Conservation (phyloP, 1,140 invertebrate genomes). For the Drosophila oshimai region DNA sequence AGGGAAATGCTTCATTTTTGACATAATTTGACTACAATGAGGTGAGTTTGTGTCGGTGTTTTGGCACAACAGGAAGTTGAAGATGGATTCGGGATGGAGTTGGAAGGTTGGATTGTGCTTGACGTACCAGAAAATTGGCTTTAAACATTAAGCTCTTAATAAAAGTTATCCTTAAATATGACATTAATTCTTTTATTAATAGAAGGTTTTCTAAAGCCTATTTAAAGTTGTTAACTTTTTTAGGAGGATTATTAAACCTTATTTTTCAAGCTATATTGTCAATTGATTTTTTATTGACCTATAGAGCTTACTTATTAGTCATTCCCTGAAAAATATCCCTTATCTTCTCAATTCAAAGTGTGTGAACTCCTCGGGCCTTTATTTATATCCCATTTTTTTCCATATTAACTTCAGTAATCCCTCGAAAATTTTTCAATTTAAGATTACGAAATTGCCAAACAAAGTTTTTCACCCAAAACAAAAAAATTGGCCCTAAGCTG, state of each 20-base stretch:
- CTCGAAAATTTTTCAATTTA: constrained; percentile 45
- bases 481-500: constrained; percentile 27
- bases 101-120: neutral
- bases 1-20: constrained; percentile 25
- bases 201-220: no score
- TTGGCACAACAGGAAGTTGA: neutral
- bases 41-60: neutral
- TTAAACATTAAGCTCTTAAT: neutral
- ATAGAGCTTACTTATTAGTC: no score
- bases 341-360: neutral
- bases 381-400: constrained; percentile 23
- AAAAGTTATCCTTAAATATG: neutral
- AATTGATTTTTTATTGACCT: neutral
- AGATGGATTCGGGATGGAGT: neutral
- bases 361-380: neutral
- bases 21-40: constrained; percentile 31
- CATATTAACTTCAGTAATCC: constrained; percentile 43
- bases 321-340: neutral
- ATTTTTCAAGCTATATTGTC: neutral
- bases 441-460: constrained; percentile 27
- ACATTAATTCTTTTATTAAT: neutral
- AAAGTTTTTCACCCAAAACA: constrained; percentile 24
- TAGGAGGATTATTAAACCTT: no score
- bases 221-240: no score
- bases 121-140: no score